These are phyloP conservation scores for Macrostomum lignano DNA, from an alignment of 1,140 invertebrate genomes.

Conservation along the genomic window DNA sequence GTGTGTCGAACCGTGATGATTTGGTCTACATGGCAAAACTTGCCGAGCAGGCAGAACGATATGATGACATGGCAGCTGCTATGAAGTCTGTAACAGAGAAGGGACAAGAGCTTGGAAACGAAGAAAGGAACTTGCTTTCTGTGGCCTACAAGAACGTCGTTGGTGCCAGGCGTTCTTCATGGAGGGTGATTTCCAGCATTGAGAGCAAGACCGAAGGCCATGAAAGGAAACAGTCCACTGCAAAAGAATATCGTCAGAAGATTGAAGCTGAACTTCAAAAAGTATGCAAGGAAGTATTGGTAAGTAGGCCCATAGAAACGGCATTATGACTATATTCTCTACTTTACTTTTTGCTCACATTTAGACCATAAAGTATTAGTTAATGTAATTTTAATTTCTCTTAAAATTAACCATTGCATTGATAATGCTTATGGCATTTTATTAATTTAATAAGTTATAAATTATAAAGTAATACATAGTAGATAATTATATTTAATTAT, in stretches of 20 bases:
- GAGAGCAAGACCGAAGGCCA: conserved; percentile 45
- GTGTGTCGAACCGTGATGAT: conserved; percentile 7
- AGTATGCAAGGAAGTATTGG: conserved; percentile 93
- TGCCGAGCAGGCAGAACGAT: conserved; percentile 10
- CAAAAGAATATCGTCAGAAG: conserved; percentile 89
- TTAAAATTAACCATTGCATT: too few relatives aligned
- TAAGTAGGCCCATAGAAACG: conserved; percentile 37
- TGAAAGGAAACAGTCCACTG: conserved; percentile 91
- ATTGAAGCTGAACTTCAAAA: conserved; percentile 91
- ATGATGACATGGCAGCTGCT: conserved; percentile 6
- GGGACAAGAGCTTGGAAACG: conserved; percentile 12
- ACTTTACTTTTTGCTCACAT: too few relatives aligned
- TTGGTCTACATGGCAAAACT: conserved; percentile 9
- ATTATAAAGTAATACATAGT: too few relatives aligned
- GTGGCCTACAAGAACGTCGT: conserved; percentile 98
- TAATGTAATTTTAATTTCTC: too few relatives aligned
- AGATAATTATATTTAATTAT: too few relatives aligned
- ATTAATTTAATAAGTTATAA: too few relatives aligned
- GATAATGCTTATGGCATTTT: too few relatives aligned
- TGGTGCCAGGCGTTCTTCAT: conserved; percentile 72
- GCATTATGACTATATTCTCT: too few relatives aligned
- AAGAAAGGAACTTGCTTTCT: conserved; percentile 72
- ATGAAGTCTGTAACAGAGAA: conserved; percentile 10
- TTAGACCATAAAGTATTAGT: too few relatives aligned
- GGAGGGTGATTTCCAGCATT: conserved; percentile 92